Percentiles rank a stretch among this genome's conserved stretches.
phyloP scores from a whole-genome alignment of 2,113 vertebrate genomes.

The Benitochromis conjunctus region DNA sequence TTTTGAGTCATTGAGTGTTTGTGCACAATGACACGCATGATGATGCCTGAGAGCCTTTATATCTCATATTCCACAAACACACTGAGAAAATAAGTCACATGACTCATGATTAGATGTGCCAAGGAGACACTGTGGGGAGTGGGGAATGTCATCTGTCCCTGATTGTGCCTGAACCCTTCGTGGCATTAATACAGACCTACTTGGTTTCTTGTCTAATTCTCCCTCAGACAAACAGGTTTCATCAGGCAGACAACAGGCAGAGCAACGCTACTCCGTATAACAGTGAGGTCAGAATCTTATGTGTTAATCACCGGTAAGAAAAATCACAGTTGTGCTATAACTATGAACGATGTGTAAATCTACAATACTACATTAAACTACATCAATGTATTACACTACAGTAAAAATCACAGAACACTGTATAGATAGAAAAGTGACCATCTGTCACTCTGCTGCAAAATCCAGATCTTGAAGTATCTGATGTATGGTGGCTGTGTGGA shows the following conservation, averaged over 20 bases:
- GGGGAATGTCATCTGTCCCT: not conserved
- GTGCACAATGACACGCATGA: not conserved
- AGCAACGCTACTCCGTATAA: not conserved
- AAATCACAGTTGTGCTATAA: not conserved
- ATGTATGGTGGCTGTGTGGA: too few species aligned
- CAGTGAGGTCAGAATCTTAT: not conserved
- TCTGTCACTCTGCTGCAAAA: not conserved
- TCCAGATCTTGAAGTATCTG: not conserved
- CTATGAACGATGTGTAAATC: not conserved
- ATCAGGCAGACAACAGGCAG: too few species aligned
- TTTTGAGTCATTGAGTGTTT: not conserved
- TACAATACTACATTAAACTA: not conserved
- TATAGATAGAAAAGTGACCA: too few species aligned
- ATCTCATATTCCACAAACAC: slow-evolving; percentile 10
- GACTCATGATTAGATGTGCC: slow-evolving; percentile 11
- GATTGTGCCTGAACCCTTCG: not conserved
- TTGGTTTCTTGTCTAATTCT: not conserved
- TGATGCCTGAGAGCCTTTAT: not conserved
- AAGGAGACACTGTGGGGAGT: not conserved
- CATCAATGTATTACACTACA: not conserved
- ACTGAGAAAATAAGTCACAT: not conserved
- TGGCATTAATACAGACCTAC: not conserved
- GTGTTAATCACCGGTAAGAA: not conserved
- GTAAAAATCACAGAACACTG: not conserved
- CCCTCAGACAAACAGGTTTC: not conserved